Conservation (phyloP, 2,113 vertebrate genomes). For the Dasyurus viverrinus region DNA sequence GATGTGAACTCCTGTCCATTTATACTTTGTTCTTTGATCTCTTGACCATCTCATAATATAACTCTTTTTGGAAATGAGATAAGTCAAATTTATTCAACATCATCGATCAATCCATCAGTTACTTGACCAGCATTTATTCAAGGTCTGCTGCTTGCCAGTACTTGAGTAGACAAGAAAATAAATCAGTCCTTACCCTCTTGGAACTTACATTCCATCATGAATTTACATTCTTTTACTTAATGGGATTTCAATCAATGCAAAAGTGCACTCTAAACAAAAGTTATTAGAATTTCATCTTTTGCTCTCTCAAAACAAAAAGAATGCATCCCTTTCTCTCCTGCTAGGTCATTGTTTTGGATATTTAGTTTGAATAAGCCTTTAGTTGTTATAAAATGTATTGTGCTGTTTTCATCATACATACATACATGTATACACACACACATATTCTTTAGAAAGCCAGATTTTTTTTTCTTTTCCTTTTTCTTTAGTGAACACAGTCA, state of each 20-base stretch:
- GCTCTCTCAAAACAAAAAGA: background rate
- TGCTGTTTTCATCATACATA: constrained; percentile 71
- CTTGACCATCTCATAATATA: background rate
- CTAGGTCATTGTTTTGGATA: constrained; percentile 38
- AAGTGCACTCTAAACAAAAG: background rate
- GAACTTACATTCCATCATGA: background rate
- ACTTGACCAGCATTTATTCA: background rate
- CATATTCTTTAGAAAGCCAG: constrained; percentile 66
- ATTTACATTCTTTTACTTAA: background rate
- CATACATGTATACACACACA: constrained; percentile 35
- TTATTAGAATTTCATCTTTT: background rate
- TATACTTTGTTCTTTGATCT: background rate
- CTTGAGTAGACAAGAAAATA: background rate
- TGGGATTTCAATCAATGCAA: background rate
- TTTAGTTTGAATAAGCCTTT: constrained; percentile 74
- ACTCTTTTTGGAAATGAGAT: background rate
- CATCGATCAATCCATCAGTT: background rate
- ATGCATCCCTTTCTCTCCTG: background rate
- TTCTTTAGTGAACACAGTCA: constrained; percentile 59
- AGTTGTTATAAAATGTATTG: constrained; percentile 69
- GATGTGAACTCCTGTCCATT: background rate
- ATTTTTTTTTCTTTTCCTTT: constrained; percentile 65
- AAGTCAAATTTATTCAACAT: background rate
- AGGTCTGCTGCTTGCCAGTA: background rate
- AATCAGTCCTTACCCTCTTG: background rate